Evolutionary conservation across 2,797 vertebrate species (phyloP).

Genomic region (Rhinatrema bivittatum): DNA sequence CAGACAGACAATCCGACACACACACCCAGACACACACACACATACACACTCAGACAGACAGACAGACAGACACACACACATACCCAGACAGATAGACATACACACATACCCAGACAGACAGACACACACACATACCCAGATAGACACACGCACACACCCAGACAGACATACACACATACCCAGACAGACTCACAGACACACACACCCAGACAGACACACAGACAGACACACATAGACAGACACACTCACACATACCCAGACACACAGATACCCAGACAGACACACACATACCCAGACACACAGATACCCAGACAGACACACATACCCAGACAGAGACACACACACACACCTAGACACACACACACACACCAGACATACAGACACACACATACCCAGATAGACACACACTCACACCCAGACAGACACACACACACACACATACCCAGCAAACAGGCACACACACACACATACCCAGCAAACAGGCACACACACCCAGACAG

Average conservation of each 20-base stretch:
- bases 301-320: neutral
- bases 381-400: constrained; percentile 1
- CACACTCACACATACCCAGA: neutral
- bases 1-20: too few species aligned
- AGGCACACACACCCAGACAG: neutral
- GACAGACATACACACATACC: neutral
- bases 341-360: neutral
- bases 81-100: neutral
- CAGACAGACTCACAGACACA: neutral
- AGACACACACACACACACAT: neutral
- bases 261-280: neutral
- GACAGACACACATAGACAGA: neutral
- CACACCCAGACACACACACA: too few species aligned
- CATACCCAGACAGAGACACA: neutral
- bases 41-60: too few species aligned
- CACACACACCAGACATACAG: neutral
- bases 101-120: neutral
- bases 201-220: neutral
- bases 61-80: too few species aligned
- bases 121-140: neutral
- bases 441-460: too few species aligned
- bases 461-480: too few species aligned
- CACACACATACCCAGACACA: neutral
- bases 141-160: neutral
- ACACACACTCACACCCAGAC: too few species aligned